phyloP scores from a whole-genome alignment of 2,113 vertebrate genomes.

The Gavialis gangeticus region DNA sequence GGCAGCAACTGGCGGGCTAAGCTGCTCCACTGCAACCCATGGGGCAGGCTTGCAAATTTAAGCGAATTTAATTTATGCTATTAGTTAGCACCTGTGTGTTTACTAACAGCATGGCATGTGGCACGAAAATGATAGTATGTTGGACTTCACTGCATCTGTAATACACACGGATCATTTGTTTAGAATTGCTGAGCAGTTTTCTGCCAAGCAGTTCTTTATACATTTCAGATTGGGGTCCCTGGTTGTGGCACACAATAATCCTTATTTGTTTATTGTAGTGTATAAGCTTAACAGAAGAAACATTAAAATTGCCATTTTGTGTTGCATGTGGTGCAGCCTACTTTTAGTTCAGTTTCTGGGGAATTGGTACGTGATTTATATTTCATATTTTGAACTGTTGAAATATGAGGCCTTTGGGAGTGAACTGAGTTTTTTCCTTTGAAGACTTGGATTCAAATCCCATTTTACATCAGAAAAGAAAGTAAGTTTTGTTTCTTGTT shows the following conservation, averaged over 20 bases:
- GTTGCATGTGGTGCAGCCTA: fast-evolving
- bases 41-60: too few relatives aligned
- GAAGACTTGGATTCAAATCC: background rate
- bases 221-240: background rate
- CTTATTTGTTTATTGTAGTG: background rate
- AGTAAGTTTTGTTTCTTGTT: fast-evolving
- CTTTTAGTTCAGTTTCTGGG: background rate
- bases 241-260: too few relatives aligned
- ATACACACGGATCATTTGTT: fast-evolving
- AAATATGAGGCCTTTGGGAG: background rate
- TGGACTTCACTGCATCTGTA: background rate
- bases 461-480: background rate
- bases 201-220: background rate
- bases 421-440: background rate
- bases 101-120: background rate
- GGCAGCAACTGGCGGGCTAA: too few relatives aligned
- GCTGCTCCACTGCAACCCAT: too few relatives aligned
- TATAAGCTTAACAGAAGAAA: background rate
- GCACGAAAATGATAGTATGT: background rate
- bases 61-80: background rate
- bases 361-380: background rate
- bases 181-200: background rate
- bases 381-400: background rate
- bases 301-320: background rate
- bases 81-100: fast-evolving